A percentile compares a stretch with the other conserved stretches of the same genome.
These are phyloP conservation scores for Stegodyphus dumicola DNA, from an alignment of 1,140 invertebrate genomes.

Conservation along the genomic window DNA sequence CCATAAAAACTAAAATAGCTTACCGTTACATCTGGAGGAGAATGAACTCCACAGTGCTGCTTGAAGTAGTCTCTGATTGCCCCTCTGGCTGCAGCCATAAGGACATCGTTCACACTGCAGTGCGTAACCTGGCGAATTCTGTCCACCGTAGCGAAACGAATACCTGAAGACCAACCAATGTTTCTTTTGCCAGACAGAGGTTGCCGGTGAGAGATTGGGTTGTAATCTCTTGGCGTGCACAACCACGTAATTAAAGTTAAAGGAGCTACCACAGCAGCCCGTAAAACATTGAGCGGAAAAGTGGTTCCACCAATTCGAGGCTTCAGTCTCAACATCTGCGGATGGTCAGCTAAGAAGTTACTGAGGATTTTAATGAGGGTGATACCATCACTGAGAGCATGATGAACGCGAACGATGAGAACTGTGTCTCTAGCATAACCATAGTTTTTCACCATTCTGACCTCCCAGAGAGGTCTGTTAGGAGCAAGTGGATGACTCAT, in stretches of 20 bases:
- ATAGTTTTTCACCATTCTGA: constrained; percentile 69
- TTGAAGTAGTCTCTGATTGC: constrained; percentile 71
- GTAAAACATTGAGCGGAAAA: constrained; percentile 69
- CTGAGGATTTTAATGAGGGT: constrained; percentile 71
- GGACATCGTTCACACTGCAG: constrained; percentile 72
- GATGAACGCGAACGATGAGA: constrained; percentile 73
- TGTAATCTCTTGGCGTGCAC: constrained; percentile 65
- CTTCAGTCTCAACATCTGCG: constrained; percentile 63
- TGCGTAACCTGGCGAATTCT: constrained; percentile 72
- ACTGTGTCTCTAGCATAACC: constrained; percentile 70
- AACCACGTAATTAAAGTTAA: constrained; percentile 71
- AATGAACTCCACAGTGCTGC: constrained; percentile 67
- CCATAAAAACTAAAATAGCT: background rate
- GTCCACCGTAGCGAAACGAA: constrained; percentile 67
- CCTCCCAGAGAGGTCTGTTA: constrained; percentile 73
- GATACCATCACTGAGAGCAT: constrained; percentile 73
- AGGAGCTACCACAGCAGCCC: constrained; percentile 72
- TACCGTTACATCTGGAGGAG: constrained; percentile 72
- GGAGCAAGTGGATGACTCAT: constrained; percentile 67
- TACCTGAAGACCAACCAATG: constrained; percentile 71
- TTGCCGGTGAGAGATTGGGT: constrained; percentile 65
- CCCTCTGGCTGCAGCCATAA: constrained; percentile 72
- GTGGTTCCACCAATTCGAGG: constrained; percentile 70
- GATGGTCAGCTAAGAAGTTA: constrained; percentile 71
- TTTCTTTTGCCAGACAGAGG: constrained; percentile 66